These are phyloP conservation scores for Serripes groenlandicus DNA, from an alignment of 2,888 invertebrate genomes.

Conservation along the genomic window DNA sequence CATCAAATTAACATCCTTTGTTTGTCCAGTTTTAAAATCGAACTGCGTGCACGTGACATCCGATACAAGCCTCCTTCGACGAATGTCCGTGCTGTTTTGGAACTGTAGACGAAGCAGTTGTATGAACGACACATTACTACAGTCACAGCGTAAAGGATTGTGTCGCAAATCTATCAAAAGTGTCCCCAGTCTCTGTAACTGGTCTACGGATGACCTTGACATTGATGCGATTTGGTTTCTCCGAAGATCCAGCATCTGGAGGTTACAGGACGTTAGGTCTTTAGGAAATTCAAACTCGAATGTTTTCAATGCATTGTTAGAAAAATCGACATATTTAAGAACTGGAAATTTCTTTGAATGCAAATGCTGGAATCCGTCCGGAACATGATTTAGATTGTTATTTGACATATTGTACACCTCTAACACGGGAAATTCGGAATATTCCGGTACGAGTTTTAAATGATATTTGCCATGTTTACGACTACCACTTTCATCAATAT, in stretches of 20 bases:
- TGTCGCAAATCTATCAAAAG: slow-evolving; percentile 56
- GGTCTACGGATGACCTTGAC: slow-evolving; percentile 23
- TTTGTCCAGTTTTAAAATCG: slow-evolving; percentile 22
- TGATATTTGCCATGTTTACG: slow-evolving; percentile 57
- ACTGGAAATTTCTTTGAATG: slow-evolving; percentile 58
- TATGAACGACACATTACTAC: slow-evolving; percentile 37
- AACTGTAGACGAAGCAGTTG: slow-evolving; percentile 55
- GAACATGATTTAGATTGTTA: slow-evolving; percentile 60
- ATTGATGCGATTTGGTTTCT: slow-evolving; percentile 49
- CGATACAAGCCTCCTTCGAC: slow-evolving; percentile 34
- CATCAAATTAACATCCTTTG: slow-evolving; percentile 34
- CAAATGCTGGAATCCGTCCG: slow-evolving; percentile 41
- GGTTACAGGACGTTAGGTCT: slow-evolving; percentile 30
- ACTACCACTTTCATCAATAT: slow-evolving; percentile 63
- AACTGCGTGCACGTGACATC: slow-evolving; percentile 51
- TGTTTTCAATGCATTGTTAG: slow-evolving; percentile 48
- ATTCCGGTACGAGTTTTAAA: slow-evolving; percentile 57
- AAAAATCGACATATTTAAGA: slow-evolving; percentile 56
- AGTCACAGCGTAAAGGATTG: slow-evolving; percentile 57
- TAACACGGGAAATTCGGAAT: slow-evolving; percentile 56
- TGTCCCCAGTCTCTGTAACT: slow-evolving; percentile 39
- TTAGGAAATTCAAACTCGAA: slow-evolving; percentile 60
- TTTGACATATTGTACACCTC: slow-evolving; percentile 65
- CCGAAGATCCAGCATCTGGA: slow-evolving; percentile 52
- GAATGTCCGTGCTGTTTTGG: slow-evolving; percentile 28